phyloP scores from a whole-genome alignment of 1,140 invertebrate genomes.

The Manduca sexta region DNA sequence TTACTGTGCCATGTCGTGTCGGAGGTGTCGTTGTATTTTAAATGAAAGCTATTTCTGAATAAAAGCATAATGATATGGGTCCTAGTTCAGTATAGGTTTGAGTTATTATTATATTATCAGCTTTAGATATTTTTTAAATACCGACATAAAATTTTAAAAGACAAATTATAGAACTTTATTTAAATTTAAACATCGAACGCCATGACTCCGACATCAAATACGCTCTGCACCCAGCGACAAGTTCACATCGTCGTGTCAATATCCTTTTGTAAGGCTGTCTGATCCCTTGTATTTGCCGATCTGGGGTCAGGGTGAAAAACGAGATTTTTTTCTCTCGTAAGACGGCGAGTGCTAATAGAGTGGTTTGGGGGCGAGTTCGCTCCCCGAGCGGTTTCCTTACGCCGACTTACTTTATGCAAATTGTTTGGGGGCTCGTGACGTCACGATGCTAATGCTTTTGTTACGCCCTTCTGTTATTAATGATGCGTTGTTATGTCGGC shows the following conservation, averaged over 20 bases:
- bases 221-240: not conserved
- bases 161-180: not conserved
- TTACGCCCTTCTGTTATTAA: not conserved
- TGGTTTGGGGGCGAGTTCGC: slow-evolving; percentile 1
- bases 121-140: too few relatives aligned
- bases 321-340: slow-evolving; percentile 1
- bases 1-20: too few relatives aligned
- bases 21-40: too few relatives aligned
- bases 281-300: not conserved
- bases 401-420: slow-evolving; percentile 12
- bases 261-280: not conserved
- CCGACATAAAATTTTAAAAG: not conserved
- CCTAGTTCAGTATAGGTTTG: too few relatives aligned
- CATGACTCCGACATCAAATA: too few relatives aligned
- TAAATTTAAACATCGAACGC: not conserved
- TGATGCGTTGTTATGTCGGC: too few relatives aligned
- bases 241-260: not conserved
- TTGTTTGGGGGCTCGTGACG: slow-evolving; percentile 6
- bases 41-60: too few relatives aligned
- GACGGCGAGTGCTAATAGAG: slow-evolving; percentile 14
- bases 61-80: too few relatives aligned
- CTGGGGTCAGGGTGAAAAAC: not conserved
- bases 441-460: slow-evolving; percentile 1
- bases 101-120: too few relatives aligned
- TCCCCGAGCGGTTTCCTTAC: slow-evolving; percentile 6